A percentile compares a stretch with the other conserved stretches of the same genome.
Conservation (phyloP, 2,888 invertebrate species). For the Listrodromus nycthemerus region DNA sequence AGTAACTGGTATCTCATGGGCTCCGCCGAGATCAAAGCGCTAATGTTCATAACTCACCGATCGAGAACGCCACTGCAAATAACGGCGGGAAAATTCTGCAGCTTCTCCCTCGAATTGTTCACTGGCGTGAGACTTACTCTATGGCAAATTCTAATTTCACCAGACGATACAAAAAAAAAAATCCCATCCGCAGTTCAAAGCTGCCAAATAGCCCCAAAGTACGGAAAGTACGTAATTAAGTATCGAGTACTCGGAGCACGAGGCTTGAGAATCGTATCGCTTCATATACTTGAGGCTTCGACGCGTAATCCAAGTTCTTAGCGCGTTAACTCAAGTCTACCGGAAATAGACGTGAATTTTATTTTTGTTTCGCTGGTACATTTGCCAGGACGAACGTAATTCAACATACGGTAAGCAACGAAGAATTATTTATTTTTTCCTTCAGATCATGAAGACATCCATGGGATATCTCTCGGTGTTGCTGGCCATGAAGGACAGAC, state of each 20-base stretch:
- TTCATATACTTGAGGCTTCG: no score
- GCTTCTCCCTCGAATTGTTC: conserved; percentile 74
- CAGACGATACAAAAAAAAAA: neutral
- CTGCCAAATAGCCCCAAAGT: no score
- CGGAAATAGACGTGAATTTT: neutral
- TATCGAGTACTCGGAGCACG: no score
- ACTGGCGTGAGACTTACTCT: conserved; percentile 68
- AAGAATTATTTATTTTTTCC: neutral
- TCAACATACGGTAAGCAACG: neutral
- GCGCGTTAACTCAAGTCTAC: neutral
- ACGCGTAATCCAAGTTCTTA: neutral
- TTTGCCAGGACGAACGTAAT: no score
- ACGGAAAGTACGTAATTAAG: no score
- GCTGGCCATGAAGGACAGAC: conserved; percentile 66
- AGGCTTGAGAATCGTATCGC: no score
- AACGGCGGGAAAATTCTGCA: conserved; percentile 76
- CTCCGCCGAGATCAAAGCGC: conserved; percentile 61
- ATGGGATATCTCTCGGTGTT: conserved; percentile 71
- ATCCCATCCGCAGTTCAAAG: no score
- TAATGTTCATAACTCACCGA: conserved; percentile 72
- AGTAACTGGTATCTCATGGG: conserved; percentile 74
- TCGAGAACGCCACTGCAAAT: conserved; percentile 72
- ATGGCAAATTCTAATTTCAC: neutral
- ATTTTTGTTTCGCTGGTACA: no score
- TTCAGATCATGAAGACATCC: conserved; percentile 69